phyloP scores from a whole-genome alignment of 2,888 invertebrate genomes.

The Lathronympha strigana region DNA sequence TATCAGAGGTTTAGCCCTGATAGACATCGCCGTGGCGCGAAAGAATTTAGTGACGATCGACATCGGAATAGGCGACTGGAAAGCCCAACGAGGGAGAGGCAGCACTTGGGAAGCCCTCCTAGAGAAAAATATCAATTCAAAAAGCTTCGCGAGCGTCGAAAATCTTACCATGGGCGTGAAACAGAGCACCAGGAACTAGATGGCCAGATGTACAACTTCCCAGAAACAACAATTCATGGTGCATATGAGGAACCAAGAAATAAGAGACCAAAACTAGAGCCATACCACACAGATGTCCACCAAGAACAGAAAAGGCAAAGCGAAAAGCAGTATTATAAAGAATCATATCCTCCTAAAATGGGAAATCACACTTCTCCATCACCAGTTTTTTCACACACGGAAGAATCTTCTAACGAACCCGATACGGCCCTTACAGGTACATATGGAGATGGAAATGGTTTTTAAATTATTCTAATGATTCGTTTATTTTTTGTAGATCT shows the following conservation, averaged over 20 bases:
- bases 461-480: no score
- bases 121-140: slow-evolving; percentile 48
- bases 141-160: slow-evolving; percentile 51
- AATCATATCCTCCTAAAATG: slow-evolving; percentile 44
- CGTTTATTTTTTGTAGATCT: no score
- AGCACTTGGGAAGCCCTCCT: slow-evolving; percentile 50
- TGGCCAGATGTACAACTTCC: slow-evolving; percentile 45
- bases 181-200: slow-evolving; percentile 49
- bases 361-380: slow-evolving; percentile 60
- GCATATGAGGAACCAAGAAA: slow-evolving; percentile 58
- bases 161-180: slow-evolving; percentile 47
- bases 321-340: slow-evolving; percentile 45
- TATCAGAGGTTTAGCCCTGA: slow-evolving; percentile 58
- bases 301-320: slow-evolving; percentile 47
- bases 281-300: slow-evolving; percentile 43
- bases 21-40: slow-evolving; percentile 48
- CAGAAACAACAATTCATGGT: slow-evolving; percentile 53
- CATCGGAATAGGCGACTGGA: slow-evolving; percentile 53
- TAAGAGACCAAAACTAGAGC: slow-evolving; percentile 60
- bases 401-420: slow-evolving; percentile 31
- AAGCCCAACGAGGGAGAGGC: slow-evolving; percentile 60
- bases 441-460: no score
- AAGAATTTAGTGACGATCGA: slow-evolving; percentile 51
- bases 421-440: neutral
- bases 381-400: slow-evolving; percentile 60